These are phyloP conservation scores for Catocala sponsa DNA, from an alignment of 2,888 invertebrate genomes.

Conservation along the genomic window DNA sequence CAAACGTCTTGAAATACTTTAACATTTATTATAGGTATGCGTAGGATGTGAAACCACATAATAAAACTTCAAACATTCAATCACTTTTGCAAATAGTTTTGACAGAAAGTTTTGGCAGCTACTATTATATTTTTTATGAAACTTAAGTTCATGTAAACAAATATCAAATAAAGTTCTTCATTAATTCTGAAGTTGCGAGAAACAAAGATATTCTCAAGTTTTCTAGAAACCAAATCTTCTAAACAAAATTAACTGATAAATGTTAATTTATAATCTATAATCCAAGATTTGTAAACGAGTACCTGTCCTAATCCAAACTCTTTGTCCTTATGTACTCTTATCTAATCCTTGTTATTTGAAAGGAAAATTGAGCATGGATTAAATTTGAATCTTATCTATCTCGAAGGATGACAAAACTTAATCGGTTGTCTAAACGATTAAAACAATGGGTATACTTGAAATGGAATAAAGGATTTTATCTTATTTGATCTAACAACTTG, in stretches of 20 bases:
- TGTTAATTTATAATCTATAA: slow-evolving; percentile 52
- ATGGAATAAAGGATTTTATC: slow-evolving; percentile 43
- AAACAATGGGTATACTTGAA: slow-evolving; percentile 46
- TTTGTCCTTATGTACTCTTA: slow-evolving; percentile 51
- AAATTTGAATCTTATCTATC: slow-evolving; percentile 51
- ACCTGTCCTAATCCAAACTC: slow-evolving; percentile 42
- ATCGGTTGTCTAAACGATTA: slow-evolving; percentile 47
- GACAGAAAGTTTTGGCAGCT: no score
- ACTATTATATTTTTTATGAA: no score
- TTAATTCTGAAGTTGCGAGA: slow-evolving; percentile 28
- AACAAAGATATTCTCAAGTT: slow-evolving; percentile 28
- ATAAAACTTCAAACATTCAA: no score
- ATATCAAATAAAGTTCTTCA: slow-evolving; percentile 1
- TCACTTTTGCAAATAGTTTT: no score
- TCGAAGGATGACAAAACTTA: slow-evolving; percentile 52
- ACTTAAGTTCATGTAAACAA: background rate
- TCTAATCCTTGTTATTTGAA: slow-evolving; percentile 49
- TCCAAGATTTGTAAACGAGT: slow-evolving; percentile 47
- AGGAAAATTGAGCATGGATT: slow-evolving; percentile 52
- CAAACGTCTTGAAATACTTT: no score
- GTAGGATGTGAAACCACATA: no score
- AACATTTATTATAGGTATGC: no score
- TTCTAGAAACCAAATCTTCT: slow-evolving; percentile 29
- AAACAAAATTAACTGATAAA: slow-evolving; percentile 53
- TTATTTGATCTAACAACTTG: slow-evolving; percentile 39